Percentiles rank a stretch among this genome's conserved stretches.
Conservation (phyloP, 2,888 invertebrate genomes). For the Cynaeus angustus region DNA sequence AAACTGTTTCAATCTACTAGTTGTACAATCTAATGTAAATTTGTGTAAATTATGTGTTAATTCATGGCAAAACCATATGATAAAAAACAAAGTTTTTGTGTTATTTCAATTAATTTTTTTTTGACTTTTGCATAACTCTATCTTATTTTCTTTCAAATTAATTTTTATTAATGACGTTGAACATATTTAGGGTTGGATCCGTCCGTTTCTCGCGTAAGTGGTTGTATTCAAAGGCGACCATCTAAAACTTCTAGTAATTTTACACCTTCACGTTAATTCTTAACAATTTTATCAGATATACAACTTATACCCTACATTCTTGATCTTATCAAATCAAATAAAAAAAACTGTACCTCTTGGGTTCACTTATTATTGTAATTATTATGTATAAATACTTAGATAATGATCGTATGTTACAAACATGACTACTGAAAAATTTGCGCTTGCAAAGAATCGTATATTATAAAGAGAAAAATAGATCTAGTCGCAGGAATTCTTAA, state of each 20-base stretch:
- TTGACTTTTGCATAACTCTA: no score
- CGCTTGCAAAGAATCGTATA: conserved; percentile 21
- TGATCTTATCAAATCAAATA: conserved; percentile 30
- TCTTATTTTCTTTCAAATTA: no score
- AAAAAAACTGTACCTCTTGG: conserved; percentile 40
- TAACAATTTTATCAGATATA: conserved; percentile 36
- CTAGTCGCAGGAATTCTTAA: conserved; percentile 3
- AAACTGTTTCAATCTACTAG: no score
- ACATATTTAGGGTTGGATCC: no score
- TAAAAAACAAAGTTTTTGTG: no score
- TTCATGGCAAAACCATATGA: no score
- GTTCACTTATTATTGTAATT: conserved; percentile 45
- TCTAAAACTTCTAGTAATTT: not conserved
- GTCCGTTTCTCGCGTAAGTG: no score
- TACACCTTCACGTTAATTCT: conserved; percentile 9
- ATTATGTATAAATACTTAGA: conserved; percentile 47
- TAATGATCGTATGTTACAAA: conserved; percentile 43
- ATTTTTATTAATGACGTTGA: no score
- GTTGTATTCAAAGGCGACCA: not conserved
- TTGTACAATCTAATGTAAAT: no score
- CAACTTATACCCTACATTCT: conserved; percentile 8
- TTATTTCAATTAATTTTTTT: no score
- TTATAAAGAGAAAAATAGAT: conserved; percentile 13
- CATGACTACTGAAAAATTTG: conserved; percentile 39
- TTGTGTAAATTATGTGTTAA: no score